These are phyloP conservation scores for Drosophila neonasuta DNA, from an alignment of 2,888 invertebrate genomes.

Conservation along the genomic window DNA sequence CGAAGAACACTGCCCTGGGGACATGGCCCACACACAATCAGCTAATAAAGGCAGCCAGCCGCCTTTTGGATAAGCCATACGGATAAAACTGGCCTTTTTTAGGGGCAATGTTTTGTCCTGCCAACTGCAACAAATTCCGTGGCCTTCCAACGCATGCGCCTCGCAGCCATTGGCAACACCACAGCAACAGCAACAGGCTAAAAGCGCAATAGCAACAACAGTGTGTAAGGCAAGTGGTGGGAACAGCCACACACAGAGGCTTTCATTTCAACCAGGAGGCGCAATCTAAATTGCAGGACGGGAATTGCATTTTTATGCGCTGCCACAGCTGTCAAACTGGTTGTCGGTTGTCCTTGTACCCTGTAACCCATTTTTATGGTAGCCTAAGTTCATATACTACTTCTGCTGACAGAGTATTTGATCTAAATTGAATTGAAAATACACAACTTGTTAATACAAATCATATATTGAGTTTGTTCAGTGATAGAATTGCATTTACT, in stretches of 20 bases:
- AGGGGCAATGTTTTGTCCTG: slow-evolving; percentile 66
- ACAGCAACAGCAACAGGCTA: slow-evolving; percentile 74
- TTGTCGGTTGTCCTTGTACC: slow-evolving; percentile 49
- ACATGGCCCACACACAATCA: slow-evolving; percentile 55
- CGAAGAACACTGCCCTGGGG: slow-evolving; percentile 51
- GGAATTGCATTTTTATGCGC: slow-evolving; percentile 63
- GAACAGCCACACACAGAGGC: slow-evolving; percentile 16
- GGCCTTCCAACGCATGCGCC: slow-evolving; percentile 71
- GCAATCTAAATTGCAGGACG: slow-evolving; percentile 60
- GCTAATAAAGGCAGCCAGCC: slow-evolving; percentile 55
- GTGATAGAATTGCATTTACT: not conserved
- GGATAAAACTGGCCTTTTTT: slow-evolving; percentile 64
- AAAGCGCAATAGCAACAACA: slow-evolving; percentile 26
- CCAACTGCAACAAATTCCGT: slow-evolving; percentile 69
- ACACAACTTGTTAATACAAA: not conserved
- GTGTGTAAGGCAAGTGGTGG: slow-evolving; percentile 4
- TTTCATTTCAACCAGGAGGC: slow-evolving; percentile 32
- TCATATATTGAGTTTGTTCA: not conserved
- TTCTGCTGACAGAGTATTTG: not conserved
- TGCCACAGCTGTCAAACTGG: slow-evolving; percentile 55
- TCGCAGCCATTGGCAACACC: slow-evolving; percentile 34
- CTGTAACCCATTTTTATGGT: slow-evolving; percentile 41
- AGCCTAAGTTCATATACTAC: slow-evolving; percentile 32
- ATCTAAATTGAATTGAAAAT: slow-evolving; percentile 7
- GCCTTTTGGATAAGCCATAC: slow-evolving; percentile 62